These are phyloP conservation scores for Anaspis maculata DNA, from an alignment of 2,888 invertebrate genomes.

Conservation along the genomic window DNA sequence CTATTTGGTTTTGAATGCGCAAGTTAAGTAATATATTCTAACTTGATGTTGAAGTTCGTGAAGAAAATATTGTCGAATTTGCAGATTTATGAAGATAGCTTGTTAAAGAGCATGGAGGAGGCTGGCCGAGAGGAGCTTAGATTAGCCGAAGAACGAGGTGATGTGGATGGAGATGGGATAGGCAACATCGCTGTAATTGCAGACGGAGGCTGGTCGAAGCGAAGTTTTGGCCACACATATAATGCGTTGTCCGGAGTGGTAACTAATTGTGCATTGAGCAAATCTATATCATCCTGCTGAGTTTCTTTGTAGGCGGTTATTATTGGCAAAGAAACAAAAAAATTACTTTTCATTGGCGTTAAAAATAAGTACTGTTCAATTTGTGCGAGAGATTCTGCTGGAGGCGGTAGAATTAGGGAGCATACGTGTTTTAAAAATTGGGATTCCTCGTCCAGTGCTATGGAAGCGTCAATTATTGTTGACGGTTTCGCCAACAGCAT, in stretches of 20 bases:
- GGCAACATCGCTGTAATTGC: slow-evolving; percentile 13
- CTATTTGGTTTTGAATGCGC: not conserved
- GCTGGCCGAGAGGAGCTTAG: slow-evolving; percentile 6
- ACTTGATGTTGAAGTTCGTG: no score
- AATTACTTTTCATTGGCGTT: slow-evolving; percentile 8
- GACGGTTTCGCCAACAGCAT: slow-evolving; percentile 13
- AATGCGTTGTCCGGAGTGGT: slow-evolving; percentile 15
- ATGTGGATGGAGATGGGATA: slow-evolving; percentile 10
- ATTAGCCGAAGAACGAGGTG: slow-evolving; percentile 6
- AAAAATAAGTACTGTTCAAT: slow-evolving; percentile 12
- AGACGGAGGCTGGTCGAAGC: slow-evolving; percentile 16
- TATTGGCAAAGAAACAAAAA: slow-evolving; percentile 6
- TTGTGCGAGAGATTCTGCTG: slow-evolving; percentile 2
- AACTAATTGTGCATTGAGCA: no score
- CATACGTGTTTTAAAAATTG: slow-evolving; percentile 16
- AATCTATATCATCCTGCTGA: not conserved
- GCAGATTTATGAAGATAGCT: not conserved
- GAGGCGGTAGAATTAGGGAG: not conserved
- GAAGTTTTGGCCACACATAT: slow-evolving; percentile 13
- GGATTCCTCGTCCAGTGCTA: slow-evolving; percentile 9
- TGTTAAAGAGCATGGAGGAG: not conserved
- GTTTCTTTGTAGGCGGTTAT: slow-evolving; percentile 4
- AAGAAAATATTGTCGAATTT: not conserved
- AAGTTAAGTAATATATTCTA: not conserved
- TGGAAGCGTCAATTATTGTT: slow-evolving; percentile 14